Conservation (phyloP, 2,888 invertebrate species). For the Hypsopygia costalis region DNA sequence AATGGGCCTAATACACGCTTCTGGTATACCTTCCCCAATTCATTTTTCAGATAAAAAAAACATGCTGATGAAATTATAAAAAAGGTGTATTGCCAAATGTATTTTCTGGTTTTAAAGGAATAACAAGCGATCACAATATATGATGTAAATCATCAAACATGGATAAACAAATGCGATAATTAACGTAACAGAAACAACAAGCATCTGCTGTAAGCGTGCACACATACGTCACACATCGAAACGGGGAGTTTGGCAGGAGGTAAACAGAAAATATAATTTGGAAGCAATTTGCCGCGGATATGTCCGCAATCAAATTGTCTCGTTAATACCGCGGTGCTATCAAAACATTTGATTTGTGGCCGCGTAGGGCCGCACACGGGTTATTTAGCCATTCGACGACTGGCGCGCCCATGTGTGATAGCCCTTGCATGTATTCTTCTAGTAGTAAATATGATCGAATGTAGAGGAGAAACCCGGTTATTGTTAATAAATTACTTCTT, state of each 20-base stretch:
- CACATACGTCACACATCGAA: conserved; percentile 54
- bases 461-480: no score
- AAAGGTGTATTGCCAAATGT: neutral
- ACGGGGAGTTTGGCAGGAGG: conserved; percentile 76
- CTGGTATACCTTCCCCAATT: no score
- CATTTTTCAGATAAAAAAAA: no score
- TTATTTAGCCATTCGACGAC: conserved; percentile 68
- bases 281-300: conserved; percentile 79
- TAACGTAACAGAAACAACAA: conserved; percentile 63
- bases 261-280: conserved; percentile 81
- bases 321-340: conserved; percentile 78
- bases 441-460: conserved; percentile 10
- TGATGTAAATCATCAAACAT: conserved; percentile 27
- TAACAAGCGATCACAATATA: conserved; percentile 8
- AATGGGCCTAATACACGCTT: no score
- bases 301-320: conserved; percentile 81
- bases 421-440: conserved; percentile 67
- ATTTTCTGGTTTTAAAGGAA: neutral
- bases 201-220: conserved; percentile 53
- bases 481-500: no score
- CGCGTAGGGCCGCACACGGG: conserved; percentile 56
- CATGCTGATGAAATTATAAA: no score
- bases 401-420: conserved; percentile 51
- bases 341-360: conserved; percentile 81
- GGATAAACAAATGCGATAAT: conserved; percentile 62